Base-by-base conservation (phyloP, 1,140 invertebrate genomes). In the Drosophila ogumai region DNA sequence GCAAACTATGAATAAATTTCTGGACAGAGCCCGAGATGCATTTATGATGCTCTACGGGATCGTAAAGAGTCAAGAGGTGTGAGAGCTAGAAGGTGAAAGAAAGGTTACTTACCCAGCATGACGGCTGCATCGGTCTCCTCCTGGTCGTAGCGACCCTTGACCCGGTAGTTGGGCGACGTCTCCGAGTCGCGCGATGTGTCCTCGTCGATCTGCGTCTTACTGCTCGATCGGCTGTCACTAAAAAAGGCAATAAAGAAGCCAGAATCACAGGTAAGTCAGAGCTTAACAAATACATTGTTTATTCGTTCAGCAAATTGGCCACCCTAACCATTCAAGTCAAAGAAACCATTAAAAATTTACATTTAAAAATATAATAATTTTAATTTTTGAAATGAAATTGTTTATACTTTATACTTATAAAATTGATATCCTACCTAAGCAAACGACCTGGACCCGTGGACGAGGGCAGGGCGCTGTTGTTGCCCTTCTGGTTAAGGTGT, bases 61-160 rank as follows among this genome's bases (percentile, higher is more conserved):
- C 78, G 69, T 81, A 86, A 77, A 78, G 50, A 77, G 71, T 81
- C 65, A 71, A 76, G 66, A 79, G 81, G 78, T 90, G 78, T 85
- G 75, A 82, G 57, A 17, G 36, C 41, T 56, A 7, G n/a, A 43
- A 8, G 36, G 34, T 8, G 9, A 61, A 9, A 38, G 12, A 61
- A 36, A 54, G 47, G 36, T 63, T 28, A 54, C 91, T 92, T 94
- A 97, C 96, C 96, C 52, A 99, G 94, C 97, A 99, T 98, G 93
- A 98, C 98, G 40, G 98, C 98, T 65, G 97, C 98, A 94, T 99
- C 98, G 8, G 97, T 98, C 94, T 99, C 98, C 91, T 99, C 98
- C 82, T 96, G 96, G 93, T 98, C 97, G 93, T 97, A 97, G 63
- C 96, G 93, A 19, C 96, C 96, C 22, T 96, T 94, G 66, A 90